Evolutionary conservation across 2,113 vertebrate genomes (phyloP), one percentile per base, ranked within the genome.

Genomic region (Gobio gobio): DNA sequence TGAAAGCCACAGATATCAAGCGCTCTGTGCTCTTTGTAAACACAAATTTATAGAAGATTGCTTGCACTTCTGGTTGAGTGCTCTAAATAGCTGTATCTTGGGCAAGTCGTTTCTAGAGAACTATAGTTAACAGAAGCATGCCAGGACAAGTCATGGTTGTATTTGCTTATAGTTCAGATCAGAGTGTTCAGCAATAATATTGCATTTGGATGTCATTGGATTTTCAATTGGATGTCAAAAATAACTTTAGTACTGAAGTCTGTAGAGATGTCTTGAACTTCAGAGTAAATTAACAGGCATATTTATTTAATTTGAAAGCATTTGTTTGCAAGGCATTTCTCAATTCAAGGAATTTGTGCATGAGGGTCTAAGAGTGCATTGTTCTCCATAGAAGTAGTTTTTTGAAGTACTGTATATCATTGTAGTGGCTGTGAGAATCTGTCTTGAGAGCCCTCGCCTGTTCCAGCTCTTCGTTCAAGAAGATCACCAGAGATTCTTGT

Each of bases 401-500:
- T 68, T 51, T 81, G 59, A 66, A 66, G 78, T 10, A 22, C 40
- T 20, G 66, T 36, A 10, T 81, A 20, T 82, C 20, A 56, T 72
- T 72, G 22, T 82, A 66, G 22, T 72, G 49, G 29, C 33, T 72
- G 22, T 58, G 63, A 56, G 49, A 73, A 43, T 56, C 66, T 72
- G 13, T 70, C 49, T 83, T 43, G 49, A 83, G 81, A 26, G 81
- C 66, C 16, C 49, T 83, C 7, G 6, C 4, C 29, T n/a, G 45
- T 18, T 70, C 29, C 63, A 54, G 79, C 79, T 70, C 49, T 82
- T 56, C 10, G 10, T 43, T 72, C 49, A 24, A 82, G 64, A 82
- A 54, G 47, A 82, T 51, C 64, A 72, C 66, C 66, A 83, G 81
- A 83, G 81, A 24, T 72, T 83, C 29, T 58, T 72, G 80, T 56